These are phyloP conservation scores for Momotus momota DNA, from an alignment of 2,797 vertebrate species.

Conservation along the genomic window DNA sequence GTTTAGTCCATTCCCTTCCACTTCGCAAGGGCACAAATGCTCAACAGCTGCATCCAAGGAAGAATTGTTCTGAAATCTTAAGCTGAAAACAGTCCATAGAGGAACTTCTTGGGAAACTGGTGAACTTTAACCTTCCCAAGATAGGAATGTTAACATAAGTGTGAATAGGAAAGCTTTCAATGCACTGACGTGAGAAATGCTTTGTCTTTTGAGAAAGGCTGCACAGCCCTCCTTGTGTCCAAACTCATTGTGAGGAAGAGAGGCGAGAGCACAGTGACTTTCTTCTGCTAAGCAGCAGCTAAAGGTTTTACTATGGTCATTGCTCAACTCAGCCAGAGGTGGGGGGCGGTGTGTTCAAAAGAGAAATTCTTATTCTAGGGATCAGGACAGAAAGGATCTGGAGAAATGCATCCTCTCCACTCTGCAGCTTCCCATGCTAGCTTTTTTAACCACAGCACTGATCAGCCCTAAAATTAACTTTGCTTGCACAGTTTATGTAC, in stretches of 20 bases:
- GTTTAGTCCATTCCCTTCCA: not conserved
- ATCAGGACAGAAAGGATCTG: not conserved
- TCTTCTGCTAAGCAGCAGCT: constrained; percentile 15
- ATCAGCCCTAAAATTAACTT: not conserved
- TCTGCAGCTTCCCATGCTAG: not conserved
- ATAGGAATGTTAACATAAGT: not conserved
- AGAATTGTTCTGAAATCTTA: constrained; percentile 26
- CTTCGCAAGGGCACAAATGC: not conserved
- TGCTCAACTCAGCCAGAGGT: not conserved
- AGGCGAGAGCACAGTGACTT: constrained; percentile 10
- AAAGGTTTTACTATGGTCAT: not conserved
- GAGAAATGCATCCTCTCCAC: not conserved
- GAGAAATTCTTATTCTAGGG: not conserved
- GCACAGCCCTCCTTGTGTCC: not conserved
- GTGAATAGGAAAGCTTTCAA: constrained; percentile 46
- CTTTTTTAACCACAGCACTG: not conserved
- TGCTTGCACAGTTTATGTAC: not conserved
- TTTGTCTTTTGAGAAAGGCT: constrained; percentile 27
- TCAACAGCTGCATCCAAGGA: constrained; percentile 46
- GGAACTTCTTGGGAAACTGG: constrained; percentile 76
- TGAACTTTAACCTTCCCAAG: constrained; percentile 76
- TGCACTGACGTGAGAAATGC: constrained; percentile 37
- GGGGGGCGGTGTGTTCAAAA: not conserved
- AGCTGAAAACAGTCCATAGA: not conserved
- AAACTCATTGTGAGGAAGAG: not conserved